These are phyloP conservation scores for Troglohyphantes excavatus DNA, from an alignment of 2,888 invertebrate genomes.

Conservation along the genomic window DNA sequence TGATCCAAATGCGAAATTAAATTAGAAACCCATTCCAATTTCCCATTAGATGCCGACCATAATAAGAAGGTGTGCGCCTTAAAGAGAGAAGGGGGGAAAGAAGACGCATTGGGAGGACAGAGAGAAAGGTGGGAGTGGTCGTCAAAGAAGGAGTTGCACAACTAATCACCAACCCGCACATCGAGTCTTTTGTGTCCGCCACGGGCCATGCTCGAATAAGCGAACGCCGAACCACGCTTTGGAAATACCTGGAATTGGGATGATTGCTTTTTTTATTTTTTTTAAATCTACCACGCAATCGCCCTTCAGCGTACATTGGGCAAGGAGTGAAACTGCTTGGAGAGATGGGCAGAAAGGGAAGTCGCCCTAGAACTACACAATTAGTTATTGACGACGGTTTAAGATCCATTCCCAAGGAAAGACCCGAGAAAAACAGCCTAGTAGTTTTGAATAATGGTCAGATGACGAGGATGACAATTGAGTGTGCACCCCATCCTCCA, in stretches of 20 bases:
- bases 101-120: background rate
- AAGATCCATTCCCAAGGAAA: too few relatives aligned
- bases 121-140: background rate
- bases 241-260: constrained; percentile 23
- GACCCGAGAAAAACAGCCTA: too few relatives aligned
- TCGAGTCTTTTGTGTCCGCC: background rate
- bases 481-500: too few relatives aligned
- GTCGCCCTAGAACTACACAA: too few relatives aligned
- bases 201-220: constrained; percentile 19
- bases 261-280: background rate
- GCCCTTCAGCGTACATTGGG: constrained; percentile 28
- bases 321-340: background rate
- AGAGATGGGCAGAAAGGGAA: too few relatives aligned
- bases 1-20: too few relatives aligned
- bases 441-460: too few relatives aligned
- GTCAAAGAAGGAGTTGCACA: constrained; percentile 14
- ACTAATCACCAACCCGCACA: constrained; percentile 19
- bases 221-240: constrained; percentile 2
- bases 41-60: too few relatives aligned
- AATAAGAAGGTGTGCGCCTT: background rate
- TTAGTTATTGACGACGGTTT: too few relatives aligned
- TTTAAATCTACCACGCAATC: constrained; percentile 15
- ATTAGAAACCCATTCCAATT: too few relatives aligned
- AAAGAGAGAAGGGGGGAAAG: background rate
- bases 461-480: too few relatives aligned